Conservation (phyloP, 2,888 invertebrate species). For the Gibbula magus region DNA sequence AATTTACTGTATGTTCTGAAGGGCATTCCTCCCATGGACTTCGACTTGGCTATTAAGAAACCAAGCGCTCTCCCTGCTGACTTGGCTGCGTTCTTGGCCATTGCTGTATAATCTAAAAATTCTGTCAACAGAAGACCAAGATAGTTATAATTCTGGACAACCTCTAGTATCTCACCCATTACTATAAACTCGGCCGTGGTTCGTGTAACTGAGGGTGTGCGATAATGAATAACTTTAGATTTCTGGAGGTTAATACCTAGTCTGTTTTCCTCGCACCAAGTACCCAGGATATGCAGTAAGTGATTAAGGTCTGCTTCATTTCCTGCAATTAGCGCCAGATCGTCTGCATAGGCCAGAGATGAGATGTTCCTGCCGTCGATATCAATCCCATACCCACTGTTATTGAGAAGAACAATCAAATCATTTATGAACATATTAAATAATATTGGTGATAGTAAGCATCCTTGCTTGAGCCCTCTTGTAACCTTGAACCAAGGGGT, state of each 20-base stretch:
- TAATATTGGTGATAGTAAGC: conserved; percentile 3
- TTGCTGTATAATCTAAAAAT: neutral
- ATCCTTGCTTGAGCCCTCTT: conserved; percentile 12
- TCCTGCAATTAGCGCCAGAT: neutral
- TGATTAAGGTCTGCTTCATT: neutral
- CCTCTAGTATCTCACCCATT: neutral
- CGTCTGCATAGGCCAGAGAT: conserved; percentile 7
- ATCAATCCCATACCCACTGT: neutral
- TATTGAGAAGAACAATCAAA: neutral
- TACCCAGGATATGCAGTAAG: neutral
- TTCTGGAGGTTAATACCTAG: neutral
- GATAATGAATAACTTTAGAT: conserved; percentile 8
- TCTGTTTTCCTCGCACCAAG: neutral
- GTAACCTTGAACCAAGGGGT: conserved; percentile 7
- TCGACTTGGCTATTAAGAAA: neutral
- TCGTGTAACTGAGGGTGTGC: neutral
- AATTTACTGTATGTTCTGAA: neutral
- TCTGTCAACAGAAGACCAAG: neutral
- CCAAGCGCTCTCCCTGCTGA: neutral
- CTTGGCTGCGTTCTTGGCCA: neutral
- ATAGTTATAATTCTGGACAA: neutral
- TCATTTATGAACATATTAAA: conserved; percentile 14
- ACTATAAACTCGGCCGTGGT: neutral
- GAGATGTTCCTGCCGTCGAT: neutral
- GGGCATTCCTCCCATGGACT: neutral